Evolutionary conservation across 2,797 vertebrate species (phyloP).

Genomic region (Paramormyrops hopkinsi): DNA sequence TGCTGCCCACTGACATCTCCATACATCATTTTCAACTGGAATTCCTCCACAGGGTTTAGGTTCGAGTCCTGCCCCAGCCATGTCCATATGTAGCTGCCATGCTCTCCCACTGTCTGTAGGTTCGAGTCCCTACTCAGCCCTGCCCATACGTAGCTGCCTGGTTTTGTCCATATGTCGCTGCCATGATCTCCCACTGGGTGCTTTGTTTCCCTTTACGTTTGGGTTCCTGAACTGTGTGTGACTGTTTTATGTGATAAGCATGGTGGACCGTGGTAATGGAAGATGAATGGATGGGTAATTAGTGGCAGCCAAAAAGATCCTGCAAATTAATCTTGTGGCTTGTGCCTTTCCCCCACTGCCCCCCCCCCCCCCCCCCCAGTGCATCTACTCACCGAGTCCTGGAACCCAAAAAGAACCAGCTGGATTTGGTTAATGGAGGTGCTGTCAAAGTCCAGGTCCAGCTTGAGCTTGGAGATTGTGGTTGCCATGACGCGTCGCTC

Average conservation of each 20-base stretch:
- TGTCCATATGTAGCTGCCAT: neutral
- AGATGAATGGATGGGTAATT: neutral
- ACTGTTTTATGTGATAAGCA: neutral
- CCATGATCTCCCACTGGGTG: neutral
- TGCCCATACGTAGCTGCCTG: no score
- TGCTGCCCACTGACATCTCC: neutral
- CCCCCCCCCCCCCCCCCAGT: neutral
- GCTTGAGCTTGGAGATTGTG: slow-evolving; percentile 85
- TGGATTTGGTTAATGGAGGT: slow-evolving; percentile 91
- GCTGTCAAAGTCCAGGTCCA: slow-evolving; percentile 89
- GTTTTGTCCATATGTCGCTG: no score
- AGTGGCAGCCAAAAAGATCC: neutral
- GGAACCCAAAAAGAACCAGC: slow-evolving; percentile 87
- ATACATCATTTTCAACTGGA: neutral
- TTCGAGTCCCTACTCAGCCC: no score
- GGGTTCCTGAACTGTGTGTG: neutral
- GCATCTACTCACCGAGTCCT: slow-evolving; percentile 75
- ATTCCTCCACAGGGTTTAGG: neutral
- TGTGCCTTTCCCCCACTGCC: neutral
- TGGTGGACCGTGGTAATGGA: neutral
- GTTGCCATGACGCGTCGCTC: slow-evolving; percentile 87
- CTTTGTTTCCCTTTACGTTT: neutral
- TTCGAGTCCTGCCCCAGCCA: neutral
- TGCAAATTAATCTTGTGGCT: neutral
- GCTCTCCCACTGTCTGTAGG: no score